Evolutionary conservation across 2,888 invertebrate genomes (phyloP).

Genomic region (Zaprionus obscuricornis): DNA sequence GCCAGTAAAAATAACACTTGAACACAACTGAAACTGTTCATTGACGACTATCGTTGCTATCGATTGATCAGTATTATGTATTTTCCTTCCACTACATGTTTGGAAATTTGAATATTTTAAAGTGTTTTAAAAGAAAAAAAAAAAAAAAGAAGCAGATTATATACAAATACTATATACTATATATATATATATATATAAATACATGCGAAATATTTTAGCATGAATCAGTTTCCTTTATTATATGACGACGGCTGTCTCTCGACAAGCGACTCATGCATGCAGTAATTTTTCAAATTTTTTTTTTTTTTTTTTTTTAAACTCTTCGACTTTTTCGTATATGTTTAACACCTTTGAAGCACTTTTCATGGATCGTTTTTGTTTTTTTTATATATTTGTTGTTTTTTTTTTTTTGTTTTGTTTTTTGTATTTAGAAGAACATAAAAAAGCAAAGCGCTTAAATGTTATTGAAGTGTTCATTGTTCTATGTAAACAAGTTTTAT

Average conservation of each 20-base stretch:
- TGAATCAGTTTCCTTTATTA: slow-evolving; percentile 41
- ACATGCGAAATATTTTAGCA: slow-evolving; percentile 30
- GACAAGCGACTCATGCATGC: too few relatives aligned
- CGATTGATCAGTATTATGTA: slow-evolving; percentile 38
- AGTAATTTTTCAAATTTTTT: too few relatives aligned
- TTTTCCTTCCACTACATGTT: slow-evolving; percentile 26
- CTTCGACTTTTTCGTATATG: slow-evolving; percentile 5
- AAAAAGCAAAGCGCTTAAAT: slow-evolving; percentile 67
- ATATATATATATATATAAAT: slow-evolving; percentile 10
- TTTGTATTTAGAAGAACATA: slow-evolving; percentile 67
- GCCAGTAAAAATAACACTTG: slow-evolving; percentile 54
- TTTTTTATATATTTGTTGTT: slow-evolving; percentile 50
- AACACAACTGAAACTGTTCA: slow-evolving; percentile 10
- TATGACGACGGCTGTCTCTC: slow-evolving; percentile 20
- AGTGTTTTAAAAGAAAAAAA: slow-evolving; percentile 38
- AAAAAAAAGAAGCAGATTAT: too few relatives aligned
- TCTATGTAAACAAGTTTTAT: slow-evolving; percentile 57
- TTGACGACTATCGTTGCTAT: slow-evolving; percentile 23
- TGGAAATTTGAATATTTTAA: slow-evolving; percentile 46
- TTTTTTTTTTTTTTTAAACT: slow-evolving; percentile 8
- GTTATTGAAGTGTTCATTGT: slow-evolving; percentile 71
- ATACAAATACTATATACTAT: too few relatives aligned
- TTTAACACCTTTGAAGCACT: slow-evolving; percentile 61
- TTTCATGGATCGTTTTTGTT: slow-evolving; percentile 30
- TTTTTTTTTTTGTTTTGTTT: slow-evolving; percentile 45